Evolutionary conservation across 2,797 vertebrate species (phyloP).

Genomic region (Smutsia temminckii): DNA sequence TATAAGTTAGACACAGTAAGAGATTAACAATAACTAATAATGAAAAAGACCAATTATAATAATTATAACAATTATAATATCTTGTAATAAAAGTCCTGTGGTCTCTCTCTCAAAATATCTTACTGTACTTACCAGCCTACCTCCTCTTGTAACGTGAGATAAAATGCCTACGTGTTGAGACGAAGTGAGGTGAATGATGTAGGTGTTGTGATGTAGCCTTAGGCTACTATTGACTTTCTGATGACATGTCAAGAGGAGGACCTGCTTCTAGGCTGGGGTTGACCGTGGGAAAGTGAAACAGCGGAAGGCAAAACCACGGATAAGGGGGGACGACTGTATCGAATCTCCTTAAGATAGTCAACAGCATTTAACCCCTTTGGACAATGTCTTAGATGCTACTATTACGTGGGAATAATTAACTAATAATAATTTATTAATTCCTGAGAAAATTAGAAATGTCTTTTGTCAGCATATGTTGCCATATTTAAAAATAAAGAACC

Average conservation of each 20-base stretch:
- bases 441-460: neutral
- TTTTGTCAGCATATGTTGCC: neutral
- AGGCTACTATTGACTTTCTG: neutral
- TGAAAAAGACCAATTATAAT: neutral
- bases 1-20: neutral
- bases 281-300: neutral
- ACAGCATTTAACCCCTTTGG: neutral
- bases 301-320: neutral
- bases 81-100: neutral
- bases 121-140: neutral
- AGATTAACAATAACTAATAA: neutral
- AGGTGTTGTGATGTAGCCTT: neutral
- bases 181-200: neutral
- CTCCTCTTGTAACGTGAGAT: neutral
- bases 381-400: neutral
- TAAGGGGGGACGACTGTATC: neutral
- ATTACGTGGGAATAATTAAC: neutral
- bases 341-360: neutral
- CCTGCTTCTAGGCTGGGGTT: neutral
- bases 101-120: neutral
- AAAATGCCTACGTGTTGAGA: neutral
- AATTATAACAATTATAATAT: neutral
- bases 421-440: neutral
- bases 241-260: neutral
- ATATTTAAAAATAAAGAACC: neutral